Evolutionary conservation across 35 echinoderm and acorn worm species (phyloP).

Genomic region (Ophiothrix spiculata): DNA sequence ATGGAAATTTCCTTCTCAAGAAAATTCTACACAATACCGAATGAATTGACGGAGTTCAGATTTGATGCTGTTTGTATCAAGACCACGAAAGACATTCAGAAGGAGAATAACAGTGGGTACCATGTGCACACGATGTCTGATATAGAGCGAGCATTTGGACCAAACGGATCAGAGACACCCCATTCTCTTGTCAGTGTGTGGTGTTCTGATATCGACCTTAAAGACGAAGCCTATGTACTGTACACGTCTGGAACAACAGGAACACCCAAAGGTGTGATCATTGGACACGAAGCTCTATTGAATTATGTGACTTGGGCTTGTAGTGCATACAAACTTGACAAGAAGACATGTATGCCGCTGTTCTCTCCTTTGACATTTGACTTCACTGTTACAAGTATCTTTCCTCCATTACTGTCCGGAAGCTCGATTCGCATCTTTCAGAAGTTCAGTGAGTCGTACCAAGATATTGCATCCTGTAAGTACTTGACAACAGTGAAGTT

Average conservation of each 20-base stretch:
- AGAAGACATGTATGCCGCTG: neutral
- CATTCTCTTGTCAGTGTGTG: neutral
- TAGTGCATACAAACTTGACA: constrained; percentile 3
- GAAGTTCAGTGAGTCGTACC: neutral
- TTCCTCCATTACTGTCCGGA: neutral
- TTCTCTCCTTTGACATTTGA: constrained; percentile 20
- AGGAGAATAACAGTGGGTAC: neutral
- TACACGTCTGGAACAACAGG: constrained; percentile 19
- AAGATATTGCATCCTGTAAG: constrained; percentile 16
- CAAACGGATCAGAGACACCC: neutral
- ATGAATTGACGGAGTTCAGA: constrained; percentile 23
- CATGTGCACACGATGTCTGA: neutral
- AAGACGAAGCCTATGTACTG: constrained; percentile 11
- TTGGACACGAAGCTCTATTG: constrained; percentile 9
- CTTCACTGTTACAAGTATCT: constrained; percentile 10
- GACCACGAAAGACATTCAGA: neutral
- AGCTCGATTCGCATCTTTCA: constrained; percentile 18
- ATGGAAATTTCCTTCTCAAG: constrained; percentile 1
- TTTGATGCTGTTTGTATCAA: constrained; percentile 8
- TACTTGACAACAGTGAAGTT: neutral
- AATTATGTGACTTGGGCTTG: constrained; percentile 10
- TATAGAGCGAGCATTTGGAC: neutral
- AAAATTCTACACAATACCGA: constrained; percentile 11
- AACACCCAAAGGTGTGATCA: neutral
- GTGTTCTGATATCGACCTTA: constrained; percentile 10